phyloP scores from a whole-genome alignment of 2,888 invertebrate genomes.

The Torymus texanus region DNA sequence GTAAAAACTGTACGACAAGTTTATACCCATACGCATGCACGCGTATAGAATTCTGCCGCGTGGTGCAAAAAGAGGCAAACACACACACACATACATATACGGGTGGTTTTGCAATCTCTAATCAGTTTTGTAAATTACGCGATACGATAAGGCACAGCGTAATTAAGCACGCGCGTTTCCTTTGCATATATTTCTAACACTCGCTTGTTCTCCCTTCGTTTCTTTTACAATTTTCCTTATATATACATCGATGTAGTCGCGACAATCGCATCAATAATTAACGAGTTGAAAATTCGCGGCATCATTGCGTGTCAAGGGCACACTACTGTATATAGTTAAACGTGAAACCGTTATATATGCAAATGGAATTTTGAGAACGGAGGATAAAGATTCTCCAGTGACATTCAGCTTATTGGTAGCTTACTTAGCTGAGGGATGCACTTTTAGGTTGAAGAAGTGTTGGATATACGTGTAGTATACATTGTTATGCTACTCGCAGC shows the following conservation, averaged over 20 bases:
- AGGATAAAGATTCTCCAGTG: slow-evolving; percentile 49
- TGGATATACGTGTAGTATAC: background rate
- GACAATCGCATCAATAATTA: too few relatives aligned
- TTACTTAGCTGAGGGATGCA: slow-evolving; percentile 32
- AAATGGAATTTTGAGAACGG: background rate
- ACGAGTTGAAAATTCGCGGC: too few relatives aligned
- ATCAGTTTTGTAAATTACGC: slow-evolving; percentile 43
- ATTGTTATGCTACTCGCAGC: slow-evolving; percentile 15
- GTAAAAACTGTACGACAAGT: too few relatives aligned
- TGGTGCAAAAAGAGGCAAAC: too few relatives aligned
- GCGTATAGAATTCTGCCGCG: too few relatives aligned
- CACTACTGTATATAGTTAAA: too few relatives aligned
- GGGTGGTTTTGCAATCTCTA: slow-evolving; percentile 20
- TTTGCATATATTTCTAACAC: too few relatives aligned
- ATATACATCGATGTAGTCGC: too few relatives aligned
- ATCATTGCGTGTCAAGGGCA: too few relatives aligned
- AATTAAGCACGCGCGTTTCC: slow-evolving; percentile 7
- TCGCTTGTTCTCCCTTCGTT: background rate
- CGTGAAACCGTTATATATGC: too few relatives aligned
- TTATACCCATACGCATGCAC: too few relatives aligned
- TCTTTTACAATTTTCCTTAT: background rate
- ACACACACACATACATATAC: background rate
- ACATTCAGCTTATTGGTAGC: slow-evolving; percentile 48
- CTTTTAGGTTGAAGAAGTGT: background rate
- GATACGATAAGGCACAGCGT: slow-evolving; percentile 29